A percentile compares a stretch with the other conserved stretches of the same genome.
Evolutionary conservation across 2,113 vertebrate genomes (phyloP).

Genomic region (Paradisaea rubra): DNA sequence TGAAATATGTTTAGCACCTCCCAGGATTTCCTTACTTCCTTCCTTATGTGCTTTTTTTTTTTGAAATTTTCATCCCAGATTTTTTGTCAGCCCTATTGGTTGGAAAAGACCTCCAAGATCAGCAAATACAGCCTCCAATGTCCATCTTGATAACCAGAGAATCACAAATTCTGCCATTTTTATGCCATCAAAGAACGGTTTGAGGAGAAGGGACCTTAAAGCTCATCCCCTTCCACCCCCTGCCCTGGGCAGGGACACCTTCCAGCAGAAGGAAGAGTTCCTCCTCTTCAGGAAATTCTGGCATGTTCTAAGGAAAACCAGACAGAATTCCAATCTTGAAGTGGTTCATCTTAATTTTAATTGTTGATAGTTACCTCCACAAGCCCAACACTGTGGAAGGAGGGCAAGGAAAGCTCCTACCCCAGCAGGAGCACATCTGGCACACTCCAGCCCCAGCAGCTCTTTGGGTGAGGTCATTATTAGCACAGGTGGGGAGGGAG

Average conservation of each 20-base stretch:
- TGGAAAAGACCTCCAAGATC: too few species aligned
- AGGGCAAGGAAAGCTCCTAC: not conserved
- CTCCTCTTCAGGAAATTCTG: not conserved
- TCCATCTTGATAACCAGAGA: too few species aligned
- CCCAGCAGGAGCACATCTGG: not conserved
- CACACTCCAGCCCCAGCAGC: not conserved
- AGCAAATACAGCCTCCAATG: too few species aligned
- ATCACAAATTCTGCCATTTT: too few species aligned
- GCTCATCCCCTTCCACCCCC: not conserved
- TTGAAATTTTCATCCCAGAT: too few species aligned
- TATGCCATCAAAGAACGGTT: too few species aligned
- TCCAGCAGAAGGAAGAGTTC: not conserved
- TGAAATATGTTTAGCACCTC: not conserved
- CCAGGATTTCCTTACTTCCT: not conserved
- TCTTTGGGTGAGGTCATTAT: slow-evolving; percentile 2
- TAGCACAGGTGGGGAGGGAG: slow-evolving; percentile 25
- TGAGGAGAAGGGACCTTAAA: too few species aligned
- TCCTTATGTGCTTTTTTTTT: too few species aligned
- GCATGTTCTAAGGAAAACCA: not conserved
- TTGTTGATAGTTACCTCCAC: not conserved
- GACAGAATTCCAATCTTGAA: not conserved
- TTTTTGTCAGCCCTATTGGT: too few species aligned
- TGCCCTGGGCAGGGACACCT: not conserved
- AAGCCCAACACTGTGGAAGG: not conserved
- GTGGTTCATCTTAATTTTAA: not conserved